Base-by-base conservation (phyloP, 2,113 vertebrate genomes). In the Toxotes jaculatrix region DNA sequence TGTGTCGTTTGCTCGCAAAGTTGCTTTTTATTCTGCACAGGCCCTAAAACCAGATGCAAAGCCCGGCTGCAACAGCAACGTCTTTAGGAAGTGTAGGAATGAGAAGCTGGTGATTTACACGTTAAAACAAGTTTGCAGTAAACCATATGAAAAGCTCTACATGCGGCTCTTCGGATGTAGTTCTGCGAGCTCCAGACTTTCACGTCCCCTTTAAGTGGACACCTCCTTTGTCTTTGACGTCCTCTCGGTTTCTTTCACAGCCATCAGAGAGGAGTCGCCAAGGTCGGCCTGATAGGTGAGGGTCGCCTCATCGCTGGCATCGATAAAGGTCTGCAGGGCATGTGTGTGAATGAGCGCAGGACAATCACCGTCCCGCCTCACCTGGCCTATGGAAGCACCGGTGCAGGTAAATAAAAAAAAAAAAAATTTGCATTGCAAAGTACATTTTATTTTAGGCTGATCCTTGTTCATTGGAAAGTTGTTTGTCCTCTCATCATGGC, bases 311-410 rank as follows among this genome's bases (percentile, higher is more conserved):
- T 99, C 90, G 96, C 96, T 0, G 98, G 98, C 59, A 93, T 99
- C 85, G 97, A 99, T 74, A 96, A 96, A 79, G 98, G 98, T 31
- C 95, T 99, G 84, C 95, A 95, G 95, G 98, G 97, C 61, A 99
- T 99, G 98, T 99, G 98, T 3, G 96, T 99, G 42, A 99, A 97
- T 0, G 98, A 99, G 93, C 94, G 96, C 57, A 93, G 98, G 0
- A 97, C 91, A n/a, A 93, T 99, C 90, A 96, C 97, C 4, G 94
- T 99, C 36, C 98, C 98, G 0, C 96, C 98, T 0, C 97, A 98
- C 85, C 91, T 99, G 87, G 98, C 96, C 85, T 99, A 99, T 0
- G 98, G 98, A 65, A 97, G 95, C 94, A 93, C 96, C 1, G 98
- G 98, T 0, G 96, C 98, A 91, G 97, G 98, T 99, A 94, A 77